Evolutionary conservation across 2,797 vertebrate genomes (phyloP).

Genomic region (Sibirionetta formosa): DNA sequence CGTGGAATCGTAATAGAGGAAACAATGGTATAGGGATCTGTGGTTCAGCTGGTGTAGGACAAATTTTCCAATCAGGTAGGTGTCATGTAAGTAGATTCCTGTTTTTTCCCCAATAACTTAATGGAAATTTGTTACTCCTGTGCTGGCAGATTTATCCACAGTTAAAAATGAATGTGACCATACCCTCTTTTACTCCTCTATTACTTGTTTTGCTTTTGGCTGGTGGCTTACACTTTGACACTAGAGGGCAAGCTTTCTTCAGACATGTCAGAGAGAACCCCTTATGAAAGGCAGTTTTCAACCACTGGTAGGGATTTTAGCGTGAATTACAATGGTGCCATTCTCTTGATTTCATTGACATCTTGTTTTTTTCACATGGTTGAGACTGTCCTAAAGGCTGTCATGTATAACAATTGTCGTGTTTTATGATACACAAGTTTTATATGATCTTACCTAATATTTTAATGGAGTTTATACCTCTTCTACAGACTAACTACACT

Average conservation of each 20-base stretch:
- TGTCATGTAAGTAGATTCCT: background rate
- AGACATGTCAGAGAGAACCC: background rate
- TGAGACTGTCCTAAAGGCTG: background rate
- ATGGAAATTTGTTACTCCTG: background rate
- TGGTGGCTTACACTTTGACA: background rate
- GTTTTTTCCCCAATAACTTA: background rate
- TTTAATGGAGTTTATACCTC: background rate
- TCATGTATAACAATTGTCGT: background rate
- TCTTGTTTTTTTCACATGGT: background rate
- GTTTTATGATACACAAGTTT: background rate
- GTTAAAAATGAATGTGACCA: background rate
- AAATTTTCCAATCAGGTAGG: background rate
- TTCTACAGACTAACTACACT: background rate
- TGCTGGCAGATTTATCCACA: background rate
- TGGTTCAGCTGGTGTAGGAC: background rate
- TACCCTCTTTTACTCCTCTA: background rate
- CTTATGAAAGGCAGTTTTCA: background rate
- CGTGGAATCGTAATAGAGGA: background rate
- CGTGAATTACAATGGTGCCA: background rate
- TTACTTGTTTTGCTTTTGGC: background rate
- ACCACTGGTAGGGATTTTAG: background rate
- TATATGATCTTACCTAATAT: background rate
- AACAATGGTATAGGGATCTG: background rate
- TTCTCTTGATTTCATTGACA: background rate
- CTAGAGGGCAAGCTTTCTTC: constrained; percentile 28